These are phyloP conservation scores for Incurvaria masculella DNA, from an alignment of 2,888 invertebrate genomes.

Conservation along the genomic window DNA sequence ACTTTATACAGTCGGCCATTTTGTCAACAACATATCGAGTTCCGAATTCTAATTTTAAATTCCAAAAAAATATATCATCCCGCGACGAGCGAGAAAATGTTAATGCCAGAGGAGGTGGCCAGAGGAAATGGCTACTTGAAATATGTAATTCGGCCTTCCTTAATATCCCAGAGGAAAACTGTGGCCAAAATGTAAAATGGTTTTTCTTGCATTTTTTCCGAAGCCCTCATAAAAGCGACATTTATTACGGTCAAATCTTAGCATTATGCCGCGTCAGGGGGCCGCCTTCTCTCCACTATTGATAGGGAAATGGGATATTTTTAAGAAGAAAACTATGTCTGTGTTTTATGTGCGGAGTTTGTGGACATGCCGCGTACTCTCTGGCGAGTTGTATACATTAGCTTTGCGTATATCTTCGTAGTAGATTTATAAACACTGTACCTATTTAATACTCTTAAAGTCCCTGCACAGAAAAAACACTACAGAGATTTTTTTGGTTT, in stretches of 20 bases:
- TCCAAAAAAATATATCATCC: not conserved
- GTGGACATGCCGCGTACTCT: too few relatives aligned
- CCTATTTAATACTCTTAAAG: too few relatives aligned
- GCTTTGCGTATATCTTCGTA: too few relatives aligned
- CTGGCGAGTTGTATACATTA: too few relatives aligned
- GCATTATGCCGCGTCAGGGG: not conserved
- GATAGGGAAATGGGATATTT: conserved; percentile 58
- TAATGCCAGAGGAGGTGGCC: not conserved
- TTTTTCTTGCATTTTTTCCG: not conserved
- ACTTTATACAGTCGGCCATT: too few relatives aligned
- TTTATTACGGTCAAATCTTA: not conserved
- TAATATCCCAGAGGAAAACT: not conserved
- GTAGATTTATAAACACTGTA: too few relatives aligned
- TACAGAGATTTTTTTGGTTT: too few relatives aligned
- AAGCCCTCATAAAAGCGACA: not conserved
- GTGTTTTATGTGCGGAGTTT: conserved; percentile 43
- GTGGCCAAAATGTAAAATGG: not conserved
- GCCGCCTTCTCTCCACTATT: conserved; percentile 33
- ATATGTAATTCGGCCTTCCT: not conserved
- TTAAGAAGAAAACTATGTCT: conserved; percentile 59
- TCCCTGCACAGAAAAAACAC: too few relatives aligned
- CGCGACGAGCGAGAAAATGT: not conserved
- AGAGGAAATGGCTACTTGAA: not conserved
- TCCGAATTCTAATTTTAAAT: not conserved
- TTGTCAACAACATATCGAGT: too few relatives aligned